Conservation (phyloP, 2,113 vertebrate species). For the Anser brachyrhynchus region DNA sequence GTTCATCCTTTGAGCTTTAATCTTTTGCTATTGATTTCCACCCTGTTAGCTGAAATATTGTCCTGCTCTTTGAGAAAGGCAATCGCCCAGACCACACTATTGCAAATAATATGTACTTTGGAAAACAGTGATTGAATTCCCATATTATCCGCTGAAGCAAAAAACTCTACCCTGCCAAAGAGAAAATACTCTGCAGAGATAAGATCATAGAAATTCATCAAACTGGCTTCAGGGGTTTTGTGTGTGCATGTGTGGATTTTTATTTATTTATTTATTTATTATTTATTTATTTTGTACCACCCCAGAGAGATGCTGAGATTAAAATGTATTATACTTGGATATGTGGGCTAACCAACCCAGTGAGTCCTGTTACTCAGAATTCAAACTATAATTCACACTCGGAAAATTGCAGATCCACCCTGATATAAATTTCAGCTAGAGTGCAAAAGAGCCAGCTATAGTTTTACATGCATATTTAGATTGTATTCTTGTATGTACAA, state of each 20-base stretch:
- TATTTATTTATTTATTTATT: not conserved
- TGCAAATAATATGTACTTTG: constrained; percentile 62
- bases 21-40: constrained; percentile 70
- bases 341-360: not conserved
- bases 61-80: constrained; percentile 51
- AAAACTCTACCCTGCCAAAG: constrained; percentile 38
- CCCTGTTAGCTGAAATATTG: constrained; percentile 65
- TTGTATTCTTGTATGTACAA: constrained; percentile 43
- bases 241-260: not conserved
- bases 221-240: not conserved
- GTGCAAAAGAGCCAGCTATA: not conserved
- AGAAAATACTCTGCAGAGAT: constrained; percentile 48
- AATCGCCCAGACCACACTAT: constrained; percentile 3
- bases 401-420: not conserved
- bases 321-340: not conserved
- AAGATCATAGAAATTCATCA: constrained; percentile 46
- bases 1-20: constrained; percentile 67
- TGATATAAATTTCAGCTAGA: not conserved
- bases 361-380: not conserved
- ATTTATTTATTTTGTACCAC: not conserved
- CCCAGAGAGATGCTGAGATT: not conserved
- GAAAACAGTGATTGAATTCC: constrained; percentile 71
- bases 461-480: constrained; percentile 44
- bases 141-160: constrained; percentile 17
- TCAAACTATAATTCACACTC: constrained; percentile 2